A percentile compares a stretch with the other conserved stretches of the same genome.
These are phyloP conservation scores for Scytalopus superciliaris DNA, from an alignment of 2,113 vertebrate genomes.

Conservation along the genomic window DNA sequence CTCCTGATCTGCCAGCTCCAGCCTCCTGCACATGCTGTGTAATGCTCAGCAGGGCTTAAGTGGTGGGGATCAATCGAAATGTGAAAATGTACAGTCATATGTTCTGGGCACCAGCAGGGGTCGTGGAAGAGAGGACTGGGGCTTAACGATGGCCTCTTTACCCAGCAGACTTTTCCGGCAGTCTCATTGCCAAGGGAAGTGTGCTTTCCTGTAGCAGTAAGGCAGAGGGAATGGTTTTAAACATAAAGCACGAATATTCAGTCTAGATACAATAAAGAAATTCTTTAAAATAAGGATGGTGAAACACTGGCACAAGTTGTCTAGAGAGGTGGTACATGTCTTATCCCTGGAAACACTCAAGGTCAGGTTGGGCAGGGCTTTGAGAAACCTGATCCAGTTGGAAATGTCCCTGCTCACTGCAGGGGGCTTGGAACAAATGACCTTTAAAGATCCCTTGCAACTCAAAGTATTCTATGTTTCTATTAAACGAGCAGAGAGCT, in stretches of 20 bases:
- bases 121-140: not conserved
- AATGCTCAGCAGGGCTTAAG: rapidly evolving
- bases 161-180: not conserved
- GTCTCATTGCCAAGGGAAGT: rapidly evolving
- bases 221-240: not conserved
- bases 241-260: not conserved
- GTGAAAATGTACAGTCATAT: not conserved
- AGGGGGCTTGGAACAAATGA: not conserved
- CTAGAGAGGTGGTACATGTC: too few species aligned
- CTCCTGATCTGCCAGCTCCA: not conserved
- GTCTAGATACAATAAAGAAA: not conserved
- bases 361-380: not conserved
- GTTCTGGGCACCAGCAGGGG: not conserved
- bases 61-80: rapidly evolving
- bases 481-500: not conserved
- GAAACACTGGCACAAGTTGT: not conserved
- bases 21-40: rapidly evolving
- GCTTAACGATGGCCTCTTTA: not conserved
- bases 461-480: not conserved
- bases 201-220: not conserved
- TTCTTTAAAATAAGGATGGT: not conserved
- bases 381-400: not conserved
- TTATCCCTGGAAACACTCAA: not conserved
- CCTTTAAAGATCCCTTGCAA: not conserved
- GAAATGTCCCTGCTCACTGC: not conserved